These are phyloP conservation scores for Acleris literana DNA, from an alignment of 2,888 invertebrate species.

Conservation along the genomic window DNA sequence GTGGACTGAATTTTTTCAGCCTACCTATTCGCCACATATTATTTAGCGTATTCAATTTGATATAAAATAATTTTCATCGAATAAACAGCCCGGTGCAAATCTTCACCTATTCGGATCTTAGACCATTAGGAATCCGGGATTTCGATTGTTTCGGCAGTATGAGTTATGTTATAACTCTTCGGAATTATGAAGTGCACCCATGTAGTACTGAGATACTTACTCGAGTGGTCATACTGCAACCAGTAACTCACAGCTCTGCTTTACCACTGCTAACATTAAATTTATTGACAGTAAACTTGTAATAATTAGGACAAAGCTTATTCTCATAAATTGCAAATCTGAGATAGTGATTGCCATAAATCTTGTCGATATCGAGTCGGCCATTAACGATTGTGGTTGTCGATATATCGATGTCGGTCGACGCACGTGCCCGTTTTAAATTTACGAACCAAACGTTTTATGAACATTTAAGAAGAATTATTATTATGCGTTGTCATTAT, in stretches of 20 bases:
- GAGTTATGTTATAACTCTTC: too few relatives aligned
- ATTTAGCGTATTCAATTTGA: too few relatives aligned
- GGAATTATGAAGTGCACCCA: too few relatives aligned
- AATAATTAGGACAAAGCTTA: slow-evolving; percentile 62
- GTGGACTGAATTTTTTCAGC: too few relatives aligned
- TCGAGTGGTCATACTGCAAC: too few relatives aligned
- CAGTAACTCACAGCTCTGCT: not conserved
- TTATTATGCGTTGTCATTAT: slow-evolving; percentile 50
- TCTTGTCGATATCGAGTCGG: slow-evolving; percentile 41
- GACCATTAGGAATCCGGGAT: too few relatives aligned
- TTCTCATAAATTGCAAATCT: slow-evolving; percentile 58
- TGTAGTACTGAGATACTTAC: too few relatives aligned
- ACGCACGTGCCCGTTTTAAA: slow-evolving; percentile 61
- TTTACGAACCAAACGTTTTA: slow-evolving; percentile 57
- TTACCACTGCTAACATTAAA: slow-evolving; percentile 39
- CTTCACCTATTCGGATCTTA: too few relatives aligned
- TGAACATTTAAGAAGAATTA: slow-evolving; percentile 50
- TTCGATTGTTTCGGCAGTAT: too few relatives aligned
- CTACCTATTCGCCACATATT: too few relatives aligned
- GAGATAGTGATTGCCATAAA: slow-evolving; percentile 56
- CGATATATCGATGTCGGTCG: slow-evolving; percentile 43
- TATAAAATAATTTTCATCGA: too few relatives aligned
- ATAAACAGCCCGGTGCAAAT: too few relatives aligned
- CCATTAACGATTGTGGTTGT: slow-evolving; percentile 41
- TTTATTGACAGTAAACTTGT: slow-evolving; percentile 61